Evolutionary conservation across 2,888 invertebrate species (phyloP), one percentile per base, ranked within the genome.

Genomic region (Pogonocherus hispidulus): DNA sequence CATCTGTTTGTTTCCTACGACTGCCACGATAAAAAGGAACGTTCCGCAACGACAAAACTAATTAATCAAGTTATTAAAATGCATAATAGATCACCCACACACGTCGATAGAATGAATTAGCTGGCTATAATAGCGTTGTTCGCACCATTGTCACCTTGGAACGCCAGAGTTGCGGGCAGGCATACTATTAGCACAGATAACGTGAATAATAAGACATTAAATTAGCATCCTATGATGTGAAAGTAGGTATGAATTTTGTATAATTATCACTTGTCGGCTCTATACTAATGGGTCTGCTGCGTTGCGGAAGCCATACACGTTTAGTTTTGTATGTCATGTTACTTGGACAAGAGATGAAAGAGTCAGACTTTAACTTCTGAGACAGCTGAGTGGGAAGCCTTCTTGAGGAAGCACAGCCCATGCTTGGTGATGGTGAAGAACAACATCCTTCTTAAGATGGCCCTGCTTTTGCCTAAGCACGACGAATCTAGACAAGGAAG

Each of bases 121-220:
- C 46, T 4, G 6, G 11, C 2, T 32, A 47, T 59, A 59, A 59
- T 59, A 18, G 57, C 47, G n/a, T 19, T 47, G 59, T 59, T 59
- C 59, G 19, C 59, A 59, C 59, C 59, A 47, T 32, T 47, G 59
- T 32, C 32, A n/a, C 16, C 22, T 27, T 27, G 27, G 27, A 37
- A 57, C 19, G 55, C 55, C 8, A 16, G 20, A 52, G 59, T 52
- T 52, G 32, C 23, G 20, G 27, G n/a, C 18, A 19, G 41, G 66
- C 57, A 69, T 69, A 54, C 63, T 66, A 69, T 69, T 69, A 66
- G 59, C 66, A 66, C 66, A 69, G 66, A 69, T 63, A 69, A 69
- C 66, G 49, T 63, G 63, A 56, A 69, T 69, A 69, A 69, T 66
- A 66, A 66, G 69, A 66, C 69, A 69, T 59, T 66, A 66, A 69